Base-by-base conservation (phyloP, 2,797 vertebrate genomes). In the Tokudaia muenninki region DNA sequence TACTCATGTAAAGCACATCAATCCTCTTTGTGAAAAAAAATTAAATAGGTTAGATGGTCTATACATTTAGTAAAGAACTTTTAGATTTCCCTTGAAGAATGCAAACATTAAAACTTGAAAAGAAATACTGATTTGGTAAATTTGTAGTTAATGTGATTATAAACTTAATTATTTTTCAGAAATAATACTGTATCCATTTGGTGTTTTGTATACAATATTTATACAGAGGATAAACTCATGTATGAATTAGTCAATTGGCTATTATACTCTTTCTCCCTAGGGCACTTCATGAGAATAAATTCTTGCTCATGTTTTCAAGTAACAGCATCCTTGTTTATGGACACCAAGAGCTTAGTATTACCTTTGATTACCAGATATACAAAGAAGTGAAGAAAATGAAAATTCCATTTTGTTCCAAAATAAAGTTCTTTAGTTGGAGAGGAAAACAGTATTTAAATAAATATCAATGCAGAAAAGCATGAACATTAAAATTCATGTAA, bases 291-390 rank as follows among this genome's bases (percentile, higher is more conserved):
- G 41, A 87, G 14, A 84, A 92, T 96, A 97, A 97, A 97, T 97
- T 78, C 82, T 92, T 86, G 47, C 31, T 65, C 80, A 91, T 2
- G 50, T 13, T 92, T 96, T 94, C 78, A 95, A 97, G 97, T 90
- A 97, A 96, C 98, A 96, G 4, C 52, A 97, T 47, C 91, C 61
- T 72, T 83, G 0, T 96, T 97, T 97, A 97, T 91, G 96, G 95
- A 63, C 67, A 93, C 14, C 61, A 83, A 96, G 70, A 59, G 50
- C 52, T 96, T 14, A 37, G 74, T 84, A 92, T 90, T 96, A 92
- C 17, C 57, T 97, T 97, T 97, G 93, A 90, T 81, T 47, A 81
- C 67, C 94, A 80, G 1, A 93, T 9, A 37, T 52, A 21, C 34
- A 87, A 97, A 96, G 87, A 67, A 88, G 37, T 70, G 37, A 72